phyloP scores from a whole-genome alignment of 2,113 vertebrate species.

The Chionomys nivalis region DNA sequence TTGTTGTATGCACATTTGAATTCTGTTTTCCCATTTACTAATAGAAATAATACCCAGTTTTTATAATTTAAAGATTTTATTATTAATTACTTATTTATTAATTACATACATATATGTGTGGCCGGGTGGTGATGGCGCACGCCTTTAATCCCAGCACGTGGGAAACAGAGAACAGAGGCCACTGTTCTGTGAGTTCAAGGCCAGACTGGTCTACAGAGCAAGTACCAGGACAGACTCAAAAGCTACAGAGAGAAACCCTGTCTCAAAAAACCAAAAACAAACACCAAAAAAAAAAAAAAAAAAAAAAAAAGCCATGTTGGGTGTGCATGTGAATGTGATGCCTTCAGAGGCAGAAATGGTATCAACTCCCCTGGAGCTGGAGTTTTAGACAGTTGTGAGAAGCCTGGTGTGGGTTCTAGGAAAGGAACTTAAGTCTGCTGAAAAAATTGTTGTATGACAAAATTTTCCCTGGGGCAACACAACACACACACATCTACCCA shows the following conservation, averaged over 20 bases:
- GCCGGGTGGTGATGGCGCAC: too few relatives aligned
- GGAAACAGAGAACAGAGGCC: too few relatives aligned
- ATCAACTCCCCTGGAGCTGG: not conserved
- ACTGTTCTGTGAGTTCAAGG: too few relatives aligned
- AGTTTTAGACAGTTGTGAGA: not conserved
- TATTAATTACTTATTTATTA: not conserved
- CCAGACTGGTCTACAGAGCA: too few relatives aligned
- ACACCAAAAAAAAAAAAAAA: too few relatives aligned
- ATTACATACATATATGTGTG: not conserved
- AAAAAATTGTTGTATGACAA: not conserved
- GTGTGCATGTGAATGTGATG: not conserved
- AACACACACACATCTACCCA: not conserved
- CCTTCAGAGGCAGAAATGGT: not conserved
- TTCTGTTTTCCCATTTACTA: conserved; percentile 1
- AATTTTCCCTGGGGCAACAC: not conserved
- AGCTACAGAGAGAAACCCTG: too few relatives aligned
- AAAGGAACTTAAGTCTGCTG: not conserved
- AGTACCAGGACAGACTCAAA: too few relatives aligned
- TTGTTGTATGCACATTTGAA: not conserved
- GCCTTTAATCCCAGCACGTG: too few relatives aligned
- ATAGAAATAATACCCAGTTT: conserved; percentile 4
- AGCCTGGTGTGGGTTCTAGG: not conserved
- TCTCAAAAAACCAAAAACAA: too few relatives aligned
- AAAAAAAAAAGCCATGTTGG: not conserved
- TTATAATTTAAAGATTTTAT: conserved; percentile 19